Evolutionary conservation across 2,888 invertebrate genomes (phyloP).

Genomic region (Cephus runcator): DNA sequence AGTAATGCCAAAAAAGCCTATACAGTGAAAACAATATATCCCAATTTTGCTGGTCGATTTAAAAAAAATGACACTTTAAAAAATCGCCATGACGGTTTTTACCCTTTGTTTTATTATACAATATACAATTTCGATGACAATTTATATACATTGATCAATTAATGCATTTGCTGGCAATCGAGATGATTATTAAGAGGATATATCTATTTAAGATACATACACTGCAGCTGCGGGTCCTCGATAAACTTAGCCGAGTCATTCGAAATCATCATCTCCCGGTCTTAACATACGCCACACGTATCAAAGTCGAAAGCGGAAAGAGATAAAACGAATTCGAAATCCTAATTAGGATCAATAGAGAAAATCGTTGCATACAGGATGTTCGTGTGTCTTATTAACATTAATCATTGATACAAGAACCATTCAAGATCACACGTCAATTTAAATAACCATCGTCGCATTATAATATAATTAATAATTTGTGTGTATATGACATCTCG

Average conservation of each 20-base stretch:
- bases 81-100: neutral
- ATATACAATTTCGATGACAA: slow-evolving; percentile 10
- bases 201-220: neutral
- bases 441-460: neutral
- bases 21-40: neutral
- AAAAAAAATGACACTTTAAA: neutral
- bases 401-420: neutral
- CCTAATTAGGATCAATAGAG: neutral
- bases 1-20: neutral
- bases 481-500: neutral
- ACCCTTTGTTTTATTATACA: slow-evolving; percentile 11
- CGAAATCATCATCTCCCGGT: neutral
- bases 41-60: neutral
- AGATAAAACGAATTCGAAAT: neutral
- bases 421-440: neutral
- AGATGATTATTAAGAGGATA: neutral
- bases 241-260: neutral
- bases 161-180: neutral
- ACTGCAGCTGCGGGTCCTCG: neutral
- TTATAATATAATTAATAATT: neutral
- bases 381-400: neutral
- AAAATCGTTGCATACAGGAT: neutral
- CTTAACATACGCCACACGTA: neutral
- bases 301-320: neutral
- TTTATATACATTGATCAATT: slow-evolving; percentile 2